phyloP scores from a whole-genome alignment of 92 coral and sea anemone species.

The Porites cylindrica region DNA sequence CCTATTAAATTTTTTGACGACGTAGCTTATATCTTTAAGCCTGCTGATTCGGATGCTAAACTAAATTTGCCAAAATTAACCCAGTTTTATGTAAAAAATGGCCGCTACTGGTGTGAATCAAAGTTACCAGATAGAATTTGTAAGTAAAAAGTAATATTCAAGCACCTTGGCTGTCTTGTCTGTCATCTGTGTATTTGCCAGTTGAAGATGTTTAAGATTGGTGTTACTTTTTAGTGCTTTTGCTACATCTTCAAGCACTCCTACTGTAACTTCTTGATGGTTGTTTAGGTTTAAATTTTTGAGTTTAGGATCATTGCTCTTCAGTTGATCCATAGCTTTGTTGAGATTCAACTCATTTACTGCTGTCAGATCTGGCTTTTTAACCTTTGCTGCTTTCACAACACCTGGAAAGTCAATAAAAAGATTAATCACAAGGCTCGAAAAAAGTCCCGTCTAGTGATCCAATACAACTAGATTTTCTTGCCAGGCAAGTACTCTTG shows the following conservation, averaged over 20 bases:
- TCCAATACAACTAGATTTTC: no score
- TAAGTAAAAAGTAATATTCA: no score
- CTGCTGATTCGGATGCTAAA: no score
- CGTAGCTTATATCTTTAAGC: no score
- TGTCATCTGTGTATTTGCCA: constrained; percentile 94
- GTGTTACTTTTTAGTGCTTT: constrained; percentile 67
- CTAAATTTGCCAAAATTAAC: no score
- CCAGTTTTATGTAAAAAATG: no score
- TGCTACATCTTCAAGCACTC: constrained; percentile 81
- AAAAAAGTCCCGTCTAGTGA: no score
- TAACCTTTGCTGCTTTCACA: constrained; percentile 83
- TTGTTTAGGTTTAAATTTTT: constrained; percentile 85
- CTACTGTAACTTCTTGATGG: constrained; percentile 90
- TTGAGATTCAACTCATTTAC: constrained; percentile 89
- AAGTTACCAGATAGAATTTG: no score
- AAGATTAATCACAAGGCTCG: not conserved
- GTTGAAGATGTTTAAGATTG: constrained; percentile 76
- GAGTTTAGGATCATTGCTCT: constrained; percentile 76
- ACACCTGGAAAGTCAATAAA: constrained; percentile 47
- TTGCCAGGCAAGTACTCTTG: no score
- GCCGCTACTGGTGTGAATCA: no score
- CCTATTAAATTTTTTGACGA: no score
- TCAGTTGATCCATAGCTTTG: constrained; percentile 90
- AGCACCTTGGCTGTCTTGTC: constrained; percentile 84
- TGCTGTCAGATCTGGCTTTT: constrained; percentile 95